Evolutionary conservation across 2,888 invertebrate genomes (phyloP).

Genomic region (Phaedon cochleariae): DNA sequence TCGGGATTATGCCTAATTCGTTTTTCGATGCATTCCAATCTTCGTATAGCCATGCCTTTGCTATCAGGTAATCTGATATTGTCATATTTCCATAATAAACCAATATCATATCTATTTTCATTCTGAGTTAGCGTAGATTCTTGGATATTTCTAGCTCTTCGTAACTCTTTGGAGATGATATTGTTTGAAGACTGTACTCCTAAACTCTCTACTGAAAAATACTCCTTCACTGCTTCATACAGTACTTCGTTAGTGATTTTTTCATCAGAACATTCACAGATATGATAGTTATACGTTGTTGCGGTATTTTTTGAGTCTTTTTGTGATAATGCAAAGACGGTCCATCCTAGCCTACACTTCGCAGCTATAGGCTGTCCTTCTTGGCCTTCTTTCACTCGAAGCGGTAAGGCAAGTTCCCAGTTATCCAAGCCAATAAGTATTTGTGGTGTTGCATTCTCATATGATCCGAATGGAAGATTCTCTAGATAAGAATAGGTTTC

Average conservation of each 20-base stretch:
- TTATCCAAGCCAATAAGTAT: conserved; percentile 23
- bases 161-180: conserved; percentile 8
- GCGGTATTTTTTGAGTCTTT: not conserved
- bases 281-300: not conserved
- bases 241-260: conserved; percentile 6
- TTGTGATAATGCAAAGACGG: conserved; percentile 8
- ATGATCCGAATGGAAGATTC: conserved; percentile 12
- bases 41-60: conserved; percentile 21
- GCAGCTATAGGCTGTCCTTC: conserved; percentile 32
- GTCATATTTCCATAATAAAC: conserved; percentile 42
- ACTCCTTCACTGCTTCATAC: conserved; percentile 16
- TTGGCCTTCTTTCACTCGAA: conserved; percentile 18
- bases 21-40: conserved; percentile 32
- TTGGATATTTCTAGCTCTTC: conserved; percentile 9
- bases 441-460: conserved; percentile 12
- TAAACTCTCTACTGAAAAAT: conserved; percentile 27
- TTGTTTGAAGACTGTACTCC: conserved; percentile 16
- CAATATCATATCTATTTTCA: conserved; percentile 22
- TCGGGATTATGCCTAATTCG: conserved; percentile 27
- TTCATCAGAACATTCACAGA: conserved; percentile 1
- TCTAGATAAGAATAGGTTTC: not conserved
- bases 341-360: conserved; percentile 39
- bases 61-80: conserved; percentile 40
- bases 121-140: conserved; percentile 6
- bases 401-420: conserved; percentile 18